Evolutionary conservation across 2,797 vertebrate genomes (phyloP).

Genomic region (Lepilemur ruficaudatus): DNA sequence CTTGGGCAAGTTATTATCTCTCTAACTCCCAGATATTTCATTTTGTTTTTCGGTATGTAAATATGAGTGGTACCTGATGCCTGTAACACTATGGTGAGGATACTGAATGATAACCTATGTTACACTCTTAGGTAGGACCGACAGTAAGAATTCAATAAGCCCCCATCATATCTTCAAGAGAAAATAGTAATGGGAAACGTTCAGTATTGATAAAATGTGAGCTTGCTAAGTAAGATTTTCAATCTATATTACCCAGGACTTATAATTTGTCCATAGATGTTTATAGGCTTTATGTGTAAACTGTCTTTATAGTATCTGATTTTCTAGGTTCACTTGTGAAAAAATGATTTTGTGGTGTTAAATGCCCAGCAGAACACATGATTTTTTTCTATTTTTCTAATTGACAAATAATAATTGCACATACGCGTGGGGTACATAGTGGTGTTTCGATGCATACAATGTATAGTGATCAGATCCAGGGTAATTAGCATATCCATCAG

Average conservation of each 20-base stretch:
- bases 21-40: not conserved
- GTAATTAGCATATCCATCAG: not conserved
- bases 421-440: not conserved
- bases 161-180: not conserved
- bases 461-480: not conserved
- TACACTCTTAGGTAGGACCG: not conserved
- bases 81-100: not conserved
- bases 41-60: not conserved
- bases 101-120: not conserved
- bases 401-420: not conserved
- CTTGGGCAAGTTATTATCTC: not conserved
- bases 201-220: not conserved
- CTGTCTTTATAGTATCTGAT: not conserved
- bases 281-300: not conserved
- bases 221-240: not conserved
- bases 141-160: not conserved
- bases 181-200: not conserved
- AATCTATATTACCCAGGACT: not conserved
- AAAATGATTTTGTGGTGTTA: not conserved
- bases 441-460: not conserved
- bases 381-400: not conserved
- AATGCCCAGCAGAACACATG: not conserved
- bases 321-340: not conserved
- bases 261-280: not conserved
- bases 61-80: not conserved